Evolutionary conservation across 2,797 vertebrate species (phyloP), one percentile per base, ranked within the genome.

Genomic region (Sciaenops ocellatus): DNA sequence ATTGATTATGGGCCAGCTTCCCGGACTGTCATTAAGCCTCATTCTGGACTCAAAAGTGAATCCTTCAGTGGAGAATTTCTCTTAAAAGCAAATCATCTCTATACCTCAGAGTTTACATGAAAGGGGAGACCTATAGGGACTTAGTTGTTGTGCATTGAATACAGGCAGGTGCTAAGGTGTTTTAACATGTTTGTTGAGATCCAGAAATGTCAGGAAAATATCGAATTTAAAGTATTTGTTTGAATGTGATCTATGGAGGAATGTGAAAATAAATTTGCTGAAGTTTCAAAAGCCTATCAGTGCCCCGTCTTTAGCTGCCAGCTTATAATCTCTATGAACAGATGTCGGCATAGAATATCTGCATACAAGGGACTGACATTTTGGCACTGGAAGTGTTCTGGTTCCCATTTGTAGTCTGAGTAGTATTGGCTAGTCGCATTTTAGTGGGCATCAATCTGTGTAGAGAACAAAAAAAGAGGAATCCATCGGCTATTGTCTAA

Each of bases 1-100:
- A 71, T 73, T 85, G 71, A 85, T 87, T 81, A 82, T 63, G 74
- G 87, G 73, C 62, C 30, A 22, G 50, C 44, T 68, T 82, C 71
- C 65, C 46, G 7, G 79, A 85, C 68, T 62, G 76, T 75, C 61
- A 80, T 86, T 85, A 78, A 73, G 67, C 30, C 47, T 85, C 56
- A 59, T 67, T 76, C 47, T 82, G 61, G 69, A 69, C 76, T 82
- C 47, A 41, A 57, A 84, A 64, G 28, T 72, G 51, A 73, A 81
- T 52, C 73, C 34, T 78, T 73, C 50, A 62, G 64, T 41, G 41
- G 44, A 73, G 50, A 62, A 69, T 56, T 70, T 61, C 57, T 74
- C 8, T 65, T 17, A 9, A 70, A 75, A 38, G 34, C 34, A 30
- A 57, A 16, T 65, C 62, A 24, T 46, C 24, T 38, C 20, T 28